Conservation (phyloP, 2,888 invertebrate genomes). For the Patella pellucida region DNA sequence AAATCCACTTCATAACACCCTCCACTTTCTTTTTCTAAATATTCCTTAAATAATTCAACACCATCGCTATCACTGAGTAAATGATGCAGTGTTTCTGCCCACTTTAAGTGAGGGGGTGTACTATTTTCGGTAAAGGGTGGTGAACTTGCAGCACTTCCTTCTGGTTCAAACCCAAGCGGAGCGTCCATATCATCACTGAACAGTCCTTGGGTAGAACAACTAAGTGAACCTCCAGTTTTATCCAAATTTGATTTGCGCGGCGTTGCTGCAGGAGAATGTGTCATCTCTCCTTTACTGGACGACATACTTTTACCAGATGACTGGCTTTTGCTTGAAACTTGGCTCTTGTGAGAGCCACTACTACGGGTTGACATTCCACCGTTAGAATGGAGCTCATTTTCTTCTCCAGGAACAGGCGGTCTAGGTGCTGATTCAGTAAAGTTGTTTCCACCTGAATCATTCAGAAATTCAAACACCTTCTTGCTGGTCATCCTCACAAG, state of each 20-base stretch:
- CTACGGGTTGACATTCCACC: conserved; percentile 66
- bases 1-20: conserved; percentile 74
- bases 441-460: conserved; percentile 64
- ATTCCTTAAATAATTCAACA: conserved; percentile 83
- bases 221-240: conserved; percentile 38
- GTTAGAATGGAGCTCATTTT: conserved; percentile 67
- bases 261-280: conserved; percentile 62
- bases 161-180: conserved; percentile 76
- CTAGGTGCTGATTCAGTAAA: conserved; percentile 67
- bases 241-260: conserved; percentile 67
- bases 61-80: conserved; percentile 91
- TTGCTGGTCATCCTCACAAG: conserved; percentile 52
- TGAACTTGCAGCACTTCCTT: conserved; percentile 74
- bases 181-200: conserved; percentile 65
- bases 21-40: conserved; percentile 67
- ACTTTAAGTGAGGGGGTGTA: conserved; percentile 84
- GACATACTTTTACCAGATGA: conserved; percentile 49
- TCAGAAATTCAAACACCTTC: conserved; percentile 63
- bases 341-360: conserved; percentile 66
- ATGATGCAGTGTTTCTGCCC: conserved; percentile 88
- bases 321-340: conserved; percentile 55
- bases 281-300: conserved; percentile 56
- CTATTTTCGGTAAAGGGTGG: conserved; percentile 69
- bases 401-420: conserved; percentile 69
- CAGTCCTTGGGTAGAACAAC: conserved; percentile 30